These are phyloP conservation scores for Parauchenoglanis punctatus DNA, from an alignment of 2,797 vertebrate genomes.

Conservation along the genomic window DNA sequence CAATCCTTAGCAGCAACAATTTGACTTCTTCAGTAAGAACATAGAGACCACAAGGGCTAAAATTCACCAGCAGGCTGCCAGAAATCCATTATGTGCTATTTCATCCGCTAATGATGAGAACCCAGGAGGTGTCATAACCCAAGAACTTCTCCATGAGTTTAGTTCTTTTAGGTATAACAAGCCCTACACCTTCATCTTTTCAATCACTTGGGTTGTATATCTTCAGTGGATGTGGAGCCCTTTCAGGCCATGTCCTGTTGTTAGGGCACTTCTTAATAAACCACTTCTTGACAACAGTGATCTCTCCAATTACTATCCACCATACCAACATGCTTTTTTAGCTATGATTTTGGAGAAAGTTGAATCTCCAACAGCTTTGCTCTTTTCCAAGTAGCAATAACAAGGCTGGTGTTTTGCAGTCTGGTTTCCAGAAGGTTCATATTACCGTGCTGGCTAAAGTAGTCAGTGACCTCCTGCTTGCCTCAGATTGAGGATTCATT, in stretches of 20 bases:
- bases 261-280: slow-evolving; percentile 16
- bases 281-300: background rate
- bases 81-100: background rate
- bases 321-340: background rate
- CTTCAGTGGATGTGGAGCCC: background rate
- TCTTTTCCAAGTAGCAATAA: background rate
- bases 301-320: background rate
- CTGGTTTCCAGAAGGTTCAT: background rate
- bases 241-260: background rate
- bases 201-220: slow-evolving; percentile 1
- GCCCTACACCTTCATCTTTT: background rate
- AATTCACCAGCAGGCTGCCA: background rate
- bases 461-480: background rate
- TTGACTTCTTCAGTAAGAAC: background rate
- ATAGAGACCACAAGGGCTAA: background rate
- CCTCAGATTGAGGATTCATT: background rate
- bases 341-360: background rate
- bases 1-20: background rate
- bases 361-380: background rate
- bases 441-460: slow-evolving; percentile 3
- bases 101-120: background rate
- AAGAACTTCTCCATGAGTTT: background rate
- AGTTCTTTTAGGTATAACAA: slow-evolving; percentile 12
- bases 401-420: background rate
- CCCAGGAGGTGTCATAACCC: background rate